Percentiles rank a stretch among this genome's conserved stretches.
These are phyloP conservation scores for Chloroclysta siterata DNA, from an alignment of 2,888 invertebrate genomes.

Conservation along the genomic window DNA sequence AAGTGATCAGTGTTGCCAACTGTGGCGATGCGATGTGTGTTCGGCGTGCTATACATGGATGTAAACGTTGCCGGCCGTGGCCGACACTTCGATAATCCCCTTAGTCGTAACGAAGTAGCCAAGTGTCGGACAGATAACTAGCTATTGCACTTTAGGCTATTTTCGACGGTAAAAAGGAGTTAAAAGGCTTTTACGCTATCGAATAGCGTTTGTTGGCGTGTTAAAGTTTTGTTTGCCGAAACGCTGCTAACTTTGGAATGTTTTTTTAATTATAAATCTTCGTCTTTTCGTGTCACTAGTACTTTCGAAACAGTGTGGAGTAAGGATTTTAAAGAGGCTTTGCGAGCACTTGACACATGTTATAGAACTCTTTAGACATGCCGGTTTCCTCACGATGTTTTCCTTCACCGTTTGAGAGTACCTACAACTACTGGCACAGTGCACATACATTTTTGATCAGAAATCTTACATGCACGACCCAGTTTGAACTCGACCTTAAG, in stretches of 20 bases:
- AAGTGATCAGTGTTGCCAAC: conserved; percentile 1
- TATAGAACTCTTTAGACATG: too few relatives aligned
- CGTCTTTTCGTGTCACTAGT: too few relatives aligned
- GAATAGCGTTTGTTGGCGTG: conserved; percentile 1
- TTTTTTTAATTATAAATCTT: too few relatives aligned
- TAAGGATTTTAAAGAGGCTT: too few relatives aligned
- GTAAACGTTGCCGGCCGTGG: conserved; percentile 36
- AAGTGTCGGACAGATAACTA: conserved; percentile 62
- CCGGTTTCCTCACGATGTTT: too few relatives aligned
- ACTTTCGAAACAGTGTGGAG: too few relatives aligned
- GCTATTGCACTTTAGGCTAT: conserved; percentile 61
- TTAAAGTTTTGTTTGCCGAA: conserved; percentile 1
- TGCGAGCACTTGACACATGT: too few relatives aligned
- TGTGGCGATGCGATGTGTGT: not conserved
- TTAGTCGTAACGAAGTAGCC: conserved; percentile 74
- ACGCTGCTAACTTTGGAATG: not conserved
- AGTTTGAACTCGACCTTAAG: too few relatives aligned
- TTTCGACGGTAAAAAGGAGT: conserved; percentile 41
- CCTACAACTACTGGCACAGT: too few relatives aligned
- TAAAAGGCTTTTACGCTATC: conserved; percentile 25
- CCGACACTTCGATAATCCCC: conserved; percentile 63
- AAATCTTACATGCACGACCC: too few relatives aligned
- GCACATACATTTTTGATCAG: too few relatives aligned
- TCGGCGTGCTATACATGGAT: conserved; percentile 2
- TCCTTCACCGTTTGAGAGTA: too few relatives aligned